Conservation (phyloP, 1,140 invertebrate species). For the Oppia nitens region DNA sequence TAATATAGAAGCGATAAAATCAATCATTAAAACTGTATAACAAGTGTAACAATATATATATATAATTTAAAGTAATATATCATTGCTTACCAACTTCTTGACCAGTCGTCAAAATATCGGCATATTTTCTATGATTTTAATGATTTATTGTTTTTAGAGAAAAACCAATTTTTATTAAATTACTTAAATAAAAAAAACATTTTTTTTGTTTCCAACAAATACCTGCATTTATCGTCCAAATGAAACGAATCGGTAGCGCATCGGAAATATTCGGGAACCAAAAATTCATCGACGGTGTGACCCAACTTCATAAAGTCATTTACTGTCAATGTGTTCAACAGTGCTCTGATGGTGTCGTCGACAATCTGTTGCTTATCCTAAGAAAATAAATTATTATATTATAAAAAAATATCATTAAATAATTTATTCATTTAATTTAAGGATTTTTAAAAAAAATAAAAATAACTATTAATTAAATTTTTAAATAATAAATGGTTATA, state of each 20-base stretch:
- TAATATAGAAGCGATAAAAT: too few relatives aligned
- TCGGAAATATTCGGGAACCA: conserved; percentile 6
- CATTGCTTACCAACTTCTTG: conserved; percentile 6
- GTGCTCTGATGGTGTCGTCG: conserved; percentile 1
- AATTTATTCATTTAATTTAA: too few relatives aligned
- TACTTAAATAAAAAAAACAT: too few relatives aligned
- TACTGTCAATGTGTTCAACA: conserved; percentile 7
- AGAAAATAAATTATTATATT: too few relatives aligned
- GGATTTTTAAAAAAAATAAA: neutral
- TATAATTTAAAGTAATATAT: too few relatives aligned
- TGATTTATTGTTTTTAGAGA: too few relatives aligned
- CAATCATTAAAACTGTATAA: too few relatives aligned
- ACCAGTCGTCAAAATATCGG: conserved; percentile 6
- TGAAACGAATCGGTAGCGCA: conserved; percentile 12
- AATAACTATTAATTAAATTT: neutral
- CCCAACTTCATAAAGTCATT: conserved; percentile 9
- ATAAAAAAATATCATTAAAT: too few relatives aligned
- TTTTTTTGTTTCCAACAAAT: too few relatives aligned
- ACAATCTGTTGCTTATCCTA: conserved; percentile 1
- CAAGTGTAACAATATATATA: too few relatives aligned
- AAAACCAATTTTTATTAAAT: too few relatives aligned
- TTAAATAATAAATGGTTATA: neutral
- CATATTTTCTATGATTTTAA: conserved; percentile 12
- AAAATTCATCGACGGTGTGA: neutral
- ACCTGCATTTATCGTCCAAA: conserved; percentile 9